A percentile compares a stretch with the other conserved stretches of the same genome.
These are phyloP conservation scores for Holacanthus passer DNA, from an alignment of 2,113 vertebrate genomes.

Conservation along the genomic window DNA sequence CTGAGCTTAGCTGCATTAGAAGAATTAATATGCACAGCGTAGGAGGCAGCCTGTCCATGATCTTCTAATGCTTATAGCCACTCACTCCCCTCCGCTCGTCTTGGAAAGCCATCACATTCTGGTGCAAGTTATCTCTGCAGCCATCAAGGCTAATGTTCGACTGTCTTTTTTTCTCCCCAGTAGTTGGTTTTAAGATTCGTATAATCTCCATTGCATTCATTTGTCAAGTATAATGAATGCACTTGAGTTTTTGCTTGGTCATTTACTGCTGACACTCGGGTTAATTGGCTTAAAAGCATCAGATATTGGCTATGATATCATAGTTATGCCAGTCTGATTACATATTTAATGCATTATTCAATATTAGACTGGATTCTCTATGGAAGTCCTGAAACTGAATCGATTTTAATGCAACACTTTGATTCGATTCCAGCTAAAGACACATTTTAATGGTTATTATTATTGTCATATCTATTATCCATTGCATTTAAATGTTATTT, in stretches of 20 bases:
- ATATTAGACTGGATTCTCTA: conserved; percentile 22
- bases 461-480: not conserved
- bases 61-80: conserved; percentile 67
- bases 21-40: conserved; percentile 76
- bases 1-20: conserved; percentile 68
- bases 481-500: not conserved
- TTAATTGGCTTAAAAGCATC: conserved; percentile 68
- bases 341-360: conserved; percentile 44
- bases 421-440: conserved; percentile 4
- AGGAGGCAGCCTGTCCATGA: conserved; percentile 65
- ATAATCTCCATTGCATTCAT: conserved; percentile 55
- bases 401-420: conserved; percentile 18
- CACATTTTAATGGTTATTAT: not conserved
- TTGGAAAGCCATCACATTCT: conserved; percentile 53
- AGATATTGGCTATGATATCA: conserved; percentile 55
- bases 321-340: conserved; percentile 48
- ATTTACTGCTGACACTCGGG: conserved; percentile 46
- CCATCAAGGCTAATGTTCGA: conserved; percentile 61
- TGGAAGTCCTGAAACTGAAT: conserved; percentile 1
- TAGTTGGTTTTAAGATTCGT: conserved; percentile 44
- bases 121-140: conserved; percentile 55
- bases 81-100: conserved; percentile 52
- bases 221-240: conserved; percentile 61
- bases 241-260: conserved; percentile 48
- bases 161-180: conserved; percentile 26